These are phyloP conservation scores for Chaenogobius annularis DNA, from an alignment of 2,113 vertebrate species.

Conservation along the genomic window DNA sequence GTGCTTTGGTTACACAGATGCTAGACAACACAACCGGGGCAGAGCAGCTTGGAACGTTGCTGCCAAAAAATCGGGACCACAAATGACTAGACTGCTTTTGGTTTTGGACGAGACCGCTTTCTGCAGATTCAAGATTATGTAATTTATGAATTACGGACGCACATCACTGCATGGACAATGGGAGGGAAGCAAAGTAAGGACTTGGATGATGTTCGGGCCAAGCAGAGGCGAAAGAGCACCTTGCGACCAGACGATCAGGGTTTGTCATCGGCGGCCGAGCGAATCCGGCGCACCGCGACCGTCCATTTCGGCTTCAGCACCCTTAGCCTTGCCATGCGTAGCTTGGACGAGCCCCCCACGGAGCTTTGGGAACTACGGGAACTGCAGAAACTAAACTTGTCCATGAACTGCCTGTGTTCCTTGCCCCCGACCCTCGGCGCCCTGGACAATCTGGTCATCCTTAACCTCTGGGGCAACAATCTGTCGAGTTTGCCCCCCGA, in stretches of 20 bases:
- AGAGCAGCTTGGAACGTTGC: slow-evolving; percentile 24
- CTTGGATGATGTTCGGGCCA: slow-evolving; percentile 46
- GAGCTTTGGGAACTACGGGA: slow-evolving; percentile 89
- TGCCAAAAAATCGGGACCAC: slow-evolving; percentile 38
- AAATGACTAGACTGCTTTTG: slow-evolving; percentile 27
- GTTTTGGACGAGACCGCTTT: background rate
- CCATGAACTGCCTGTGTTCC: slow-evolving; percentile 81
- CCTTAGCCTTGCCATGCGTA: slow-evolving; percentile 86
- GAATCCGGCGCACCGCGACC: slow-evolving; percentile 65
- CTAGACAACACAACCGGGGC: slow-evolving; percentile 10
- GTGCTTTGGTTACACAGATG: slow-evolving; percentile 29
- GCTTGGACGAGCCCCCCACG: slow-evolving; percentile 80
- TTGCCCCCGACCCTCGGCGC: slow-evolving; percentile 81
- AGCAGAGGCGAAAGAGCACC: slow-evolving; percentile 45
- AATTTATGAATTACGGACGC: background rate
- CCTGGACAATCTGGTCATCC: slow-evolving; percentile 85
- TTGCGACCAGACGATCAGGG: slow-evolving; percentile 68
- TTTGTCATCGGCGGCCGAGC: slow-evolving; percentile 69
- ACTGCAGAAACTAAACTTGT: slow-evolving; percentile 92
- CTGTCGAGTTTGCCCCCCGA: slow-evolving; percentile 86
- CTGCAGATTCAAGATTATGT: slow-evolving; percentile 34
- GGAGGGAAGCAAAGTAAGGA: slow-evolving; percentile 77
- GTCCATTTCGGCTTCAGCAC: slow-evolving; percentile 80
- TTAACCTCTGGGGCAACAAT: slow-evolving; percentile 88
- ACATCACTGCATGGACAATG: slow-evolving; percentile 58